phyloP scores from a whole-genome alignment of 1,140 invertebrate species.

The Carcinoscorpius rotundicauda region DNA sequence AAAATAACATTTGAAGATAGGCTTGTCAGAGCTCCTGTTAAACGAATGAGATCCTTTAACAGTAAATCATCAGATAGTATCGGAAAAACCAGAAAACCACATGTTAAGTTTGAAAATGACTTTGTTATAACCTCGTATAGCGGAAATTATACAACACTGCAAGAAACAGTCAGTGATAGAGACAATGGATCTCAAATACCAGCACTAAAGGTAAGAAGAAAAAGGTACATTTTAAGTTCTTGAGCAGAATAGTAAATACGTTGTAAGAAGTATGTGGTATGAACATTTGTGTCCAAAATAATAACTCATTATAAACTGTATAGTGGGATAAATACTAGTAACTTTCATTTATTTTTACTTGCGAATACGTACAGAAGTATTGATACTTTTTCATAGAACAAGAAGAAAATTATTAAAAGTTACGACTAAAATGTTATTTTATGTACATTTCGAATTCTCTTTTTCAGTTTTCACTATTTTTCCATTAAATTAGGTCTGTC shows the following conservation, averaged over 20 bases:
- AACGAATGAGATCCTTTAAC: background rate
- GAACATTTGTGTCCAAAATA: no score
- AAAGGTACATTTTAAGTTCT: background rate
- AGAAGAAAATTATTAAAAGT: no score
- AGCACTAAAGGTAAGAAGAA: background rate
- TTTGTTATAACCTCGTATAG: conserved; percentile 47
- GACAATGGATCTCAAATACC: conserved; percentile 2
- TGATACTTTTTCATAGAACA: no score
- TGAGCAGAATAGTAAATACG: background rate
- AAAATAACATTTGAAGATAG: conserved; percentile 51
- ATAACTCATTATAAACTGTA: background rate
- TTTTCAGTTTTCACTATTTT: background rate
- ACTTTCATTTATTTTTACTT: no score
- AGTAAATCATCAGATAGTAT: background rate
- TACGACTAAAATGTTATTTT: no score
- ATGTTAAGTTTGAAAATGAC: conserved; percentile 43
- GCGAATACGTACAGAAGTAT: no score
- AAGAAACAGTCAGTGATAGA: conserved; percentile 30
- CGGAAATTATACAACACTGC: conserved; percentile 66
- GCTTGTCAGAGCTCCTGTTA: background rate
- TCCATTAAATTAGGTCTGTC: no score
- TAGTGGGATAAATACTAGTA: no score
- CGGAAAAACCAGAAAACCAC: conserved; percentile 22
- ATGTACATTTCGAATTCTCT: no score
- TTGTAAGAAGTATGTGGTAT: no score